phyloP scores from a whole-genome alignment of 2,888 invertebrate species.

The Beris chalybata region DNA sequence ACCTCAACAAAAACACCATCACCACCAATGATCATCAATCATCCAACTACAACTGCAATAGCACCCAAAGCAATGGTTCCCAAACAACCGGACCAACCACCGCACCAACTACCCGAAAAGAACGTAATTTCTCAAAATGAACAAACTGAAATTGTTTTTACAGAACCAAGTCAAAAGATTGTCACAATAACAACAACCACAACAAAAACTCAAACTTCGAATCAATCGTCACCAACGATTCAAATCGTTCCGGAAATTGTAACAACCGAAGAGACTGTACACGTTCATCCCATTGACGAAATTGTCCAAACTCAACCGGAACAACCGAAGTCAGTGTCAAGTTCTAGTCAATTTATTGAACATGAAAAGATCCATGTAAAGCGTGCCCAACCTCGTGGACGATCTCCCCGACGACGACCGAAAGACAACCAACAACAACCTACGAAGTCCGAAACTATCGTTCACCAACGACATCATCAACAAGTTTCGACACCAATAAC shows the following conservation, averaged over 20 bases:
- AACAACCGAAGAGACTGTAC: not conserved
- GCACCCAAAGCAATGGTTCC: not conserved
- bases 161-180: constrained; percentile 16
- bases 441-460: not conserved
- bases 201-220: constrained; percentile 1
- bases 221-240: not conserved
- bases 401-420: constrained; percentile 36
- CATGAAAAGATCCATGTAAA: constrained; percentile 3
- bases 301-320: not conserved
- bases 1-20: not conserved
- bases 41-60: not conserved
- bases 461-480: constrained; percentile 16
- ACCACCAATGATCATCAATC: not conserved
- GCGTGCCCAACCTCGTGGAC: constrained; percentile 19
- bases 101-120: not conserved
- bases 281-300: not conserved
- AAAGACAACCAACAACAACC: constrained; percentile 1
- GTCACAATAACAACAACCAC: constrained; percentile 10
- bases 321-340: not conserved
- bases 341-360: constrained; percentile 14
- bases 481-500: constrained; percentile 39
- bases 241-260: not conserved
- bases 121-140: constrained; percentile 26
- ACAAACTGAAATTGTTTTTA: constrained; percentile 32
- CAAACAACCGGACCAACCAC: not conserved